phyloP scores from a whole-genome alignment of 1,140 invertebrate species.

The Antheraea pernyi region DNA sequence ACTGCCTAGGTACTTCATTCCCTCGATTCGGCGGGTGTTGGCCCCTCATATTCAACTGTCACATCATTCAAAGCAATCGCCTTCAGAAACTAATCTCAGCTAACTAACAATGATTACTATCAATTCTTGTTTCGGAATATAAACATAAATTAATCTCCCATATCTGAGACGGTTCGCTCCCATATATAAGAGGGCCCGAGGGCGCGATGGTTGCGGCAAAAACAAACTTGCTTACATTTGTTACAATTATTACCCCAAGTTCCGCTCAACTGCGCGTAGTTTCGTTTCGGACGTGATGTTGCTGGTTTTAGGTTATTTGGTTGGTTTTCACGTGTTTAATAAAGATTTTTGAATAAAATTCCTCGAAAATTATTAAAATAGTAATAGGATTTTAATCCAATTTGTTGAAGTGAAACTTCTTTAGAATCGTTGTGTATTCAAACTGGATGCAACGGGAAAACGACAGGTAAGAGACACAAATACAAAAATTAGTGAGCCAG shows the following conservation, averaged over 20 bases:
- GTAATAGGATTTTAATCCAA: too few species aligned
- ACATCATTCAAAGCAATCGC: neutral
- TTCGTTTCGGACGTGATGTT: slow-evolving; percentile 47
- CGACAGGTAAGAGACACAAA: too few species aligned
- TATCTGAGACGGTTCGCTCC: slow-evolving; percentile 28
- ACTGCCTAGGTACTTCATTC: too few species aligned
- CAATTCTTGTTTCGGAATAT: slow-evolving; percentile 7
- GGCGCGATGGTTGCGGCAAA: slow-evolving; percentile 23
- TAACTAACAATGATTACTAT: slow-evolving; percentile 7
- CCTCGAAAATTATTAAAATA: too few species aligned
- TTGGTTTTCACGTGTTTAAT: neutral
- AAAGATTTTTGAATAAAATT: neutral
- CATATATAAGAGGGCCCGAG: slow-evolving; percentile 11
- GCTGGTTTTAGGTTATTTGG: neutral
- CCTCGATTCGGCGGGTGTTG: too few species aligned
- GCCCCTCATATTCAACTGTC: neutral
- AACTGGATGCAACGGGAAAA: too few species aligned
- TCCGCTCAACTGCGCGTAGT: slow-evolving; percentile 35
- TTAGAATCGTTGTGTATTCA: too few species aligned
- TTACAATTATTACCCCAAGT: slow-evolving; percentile 54
- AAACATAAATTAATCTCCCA: slow-evolving; percentile 4
- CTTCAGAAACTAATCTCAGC: neutral
- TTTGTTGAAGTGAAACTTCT: too few species aligned
- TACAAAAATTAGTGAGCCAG: too few species aligned
- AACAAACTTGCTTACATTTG: slow-evolving; percentile 54